Evolutionary conservation across 2,888 invertebrate species (phyloP), one percentile per base, ranked within the genome.

Genomic region (Teleogryllus oceanicus): DNA sequence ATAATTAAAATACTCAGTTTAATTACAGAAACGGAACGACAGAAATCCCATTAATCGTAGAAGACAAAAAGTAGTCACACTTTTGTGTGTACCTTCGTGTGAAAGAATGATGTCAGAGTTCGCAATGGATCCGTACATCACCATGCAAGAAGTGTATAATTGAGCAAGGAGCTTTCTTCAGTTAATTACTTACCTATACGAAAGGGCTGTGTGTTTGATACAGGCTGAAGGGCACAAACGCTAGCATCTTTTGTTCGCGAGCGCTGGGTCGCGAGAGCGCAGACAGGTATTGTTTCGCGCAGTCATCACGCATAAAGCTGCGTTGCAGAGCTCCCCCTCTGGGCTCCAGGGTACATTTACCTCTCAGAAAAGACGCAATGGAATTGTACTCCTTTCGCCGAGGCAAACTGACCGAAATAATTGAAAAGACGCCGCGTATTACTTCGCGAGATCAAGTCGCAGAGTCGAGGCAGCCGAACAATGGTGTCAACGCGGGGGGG

Each of bases 241-340:
- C 62, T 62, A 12, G 13, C 18, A 12, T 2, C 62, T 18, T 16
- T 62, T 62, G 62, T 62, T 62, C 62, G 18, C 62, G 62, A 12
- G 62, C 13, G 13, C 13, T 16, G 13, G 62, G 62, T 62, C 18
- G 13, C 13, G 62, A 18, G 62, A 62, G 62, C 18, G 18, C 12
- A 12, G 18, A 62, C 62, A 18, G 18, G 13, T 12, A 12, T 62
- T 62, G 12, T 12, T 62, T 62, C 5, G 12, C 62, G 62, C 18
- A 12, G 62, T 62, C 62, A 62, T 62, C 62, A 62, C 62, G 62
- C 62, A 62, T 62, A 62, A 18, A 62, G 62, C 62, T 62, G 62
- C 62, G 18, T 62, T 12, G 62, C 62, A 62, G 62, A 12, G 62
- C 62, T 62, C 13, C 62, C 62, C 62, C n/a, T 18, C 62, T 62